Evolutionary conservation across 1,140 invertebrate genomes (phyloP).

Genomic region (Belonocnema kinseyi): DNA sequence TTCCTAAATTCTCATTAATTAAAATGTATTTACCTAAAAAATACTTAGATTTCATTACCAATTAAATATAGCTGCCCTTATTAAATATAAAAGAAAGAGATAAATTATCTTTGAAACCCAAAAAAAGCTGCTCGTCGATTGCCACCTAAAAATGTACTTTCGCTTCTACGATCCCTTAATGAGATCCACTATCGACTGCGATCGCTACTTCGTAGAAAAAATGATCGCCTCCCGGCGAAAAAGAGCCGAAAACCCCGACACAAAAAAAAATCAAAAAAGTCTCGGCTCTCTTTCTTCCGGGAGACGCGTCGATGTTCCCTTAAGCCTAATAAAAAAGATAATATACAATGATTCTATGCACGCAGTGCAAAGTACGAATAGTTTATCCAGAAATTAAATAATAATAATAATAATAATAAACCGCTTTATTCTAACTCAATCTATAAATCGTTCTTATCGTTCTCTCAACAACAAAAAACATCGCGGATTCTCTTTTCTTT

Average conservation of each 20-base stretch:
- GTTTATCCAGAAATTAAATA: conserved; percentile 14
- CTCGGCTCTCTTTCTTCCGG: neutral
- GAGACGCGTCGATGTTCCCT: conserved; percentile 10
- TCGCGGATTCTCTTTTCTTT: neutral
- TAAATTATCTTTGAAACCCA: neutral
- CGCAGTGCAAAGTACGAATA: conserved; percentile 19
- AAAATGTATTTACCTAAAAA: neutral
- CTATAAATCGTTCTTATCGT: neutral
- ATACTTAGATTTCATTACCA: neutral
- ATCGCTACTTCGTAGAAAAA: conserved; percentile 59
- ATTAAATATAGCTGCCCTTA: conserved; percentile 40
- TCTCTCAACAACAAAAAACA: neutral
- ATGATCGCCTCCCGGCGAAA: conserved; percentile 30
- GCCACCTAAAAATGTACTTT: conserved; percentile 56
- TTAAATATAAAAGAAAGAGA: conserved; percentile 20
- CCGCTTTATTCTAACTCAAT: neutral
- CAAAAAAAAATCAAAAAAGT: neutral
- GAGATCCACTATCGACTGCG: conserved; percentile 31
- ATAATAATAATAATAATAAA: neutral
- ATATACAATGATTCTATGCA: conserved; percentile 17
- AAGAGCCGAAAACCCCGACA: neutral
- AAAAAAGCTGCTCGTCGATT: conserved; percentile 35
- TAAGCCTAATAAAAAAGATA: conserved; percentile 18
- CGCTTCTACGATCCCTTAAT: conserved; percentile 4
- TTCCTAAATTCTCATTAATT: too few relatives aligned